phyloP scores from a whole-genome alignment of 2,797 vertebrate species.

The Cynodonichthys magdalenae region DNA sequence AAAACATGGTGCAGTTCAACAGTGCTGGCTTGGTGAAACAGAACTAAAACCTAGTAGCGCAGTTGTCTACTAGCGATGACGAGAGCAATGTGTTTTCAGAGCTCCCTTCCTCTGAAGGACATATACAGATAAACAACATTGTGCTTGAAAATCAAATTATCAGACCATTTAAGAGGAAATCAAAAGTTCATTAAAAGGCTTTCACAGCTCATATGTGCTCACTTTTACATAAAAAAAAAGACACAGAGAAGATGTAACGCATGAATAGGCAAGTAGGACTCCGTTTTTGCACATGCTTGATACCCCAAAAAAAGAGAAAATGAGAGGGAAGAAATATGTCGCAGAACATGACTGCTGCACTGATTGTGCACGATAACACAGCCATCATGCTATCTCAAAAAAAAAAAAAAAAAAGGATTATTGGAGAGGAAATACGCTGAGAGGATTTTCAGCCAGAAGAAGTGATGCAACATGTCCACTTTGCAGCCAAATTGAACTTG shows the following conservation, averaged over 20 bases:
- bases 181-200: no score
- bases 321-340: constrained; percentile 27
- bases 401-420: constrained; percentile 33
- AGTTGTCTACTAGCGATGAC: constrained; percentile 40
- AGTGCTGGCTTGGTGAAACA: constrained; percentile 39
- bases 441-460: constrained; percentile 56
- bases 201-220: no score
- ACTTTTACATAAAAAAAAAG: no score
- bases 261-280: neutral
- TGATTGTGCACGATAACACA: constrained; percentile 33
- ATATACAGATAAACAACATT: constrained; percentile 36
- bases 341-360: constrained; percentile 31
- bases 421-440: constrained; percentile 57
- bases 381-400: constrained; percentile 37
- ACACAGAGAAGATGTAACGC: no score
- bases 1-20: constrained; percentile 62
- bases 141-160: no score
- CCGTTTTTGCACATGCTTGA: constrained; percentile 11
- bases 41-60: constrained; percentile 18
- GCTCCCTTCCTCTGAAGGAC: no score
- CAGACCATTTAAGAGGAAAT: no score
- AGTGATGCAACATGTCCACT: constrained; percentile 68
- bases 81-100: neutral
- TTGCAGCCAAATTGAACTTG: constrained; percentile 66
- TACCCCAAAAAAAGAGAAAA: constrained; percentile 24